Percentiles rank a stretch among this genome's conserved stretches.
Evolutionary conservation across 2,888 invertebrate genomes (phyloP).

Genomic region (Scaeva pyrastri): DNA sequence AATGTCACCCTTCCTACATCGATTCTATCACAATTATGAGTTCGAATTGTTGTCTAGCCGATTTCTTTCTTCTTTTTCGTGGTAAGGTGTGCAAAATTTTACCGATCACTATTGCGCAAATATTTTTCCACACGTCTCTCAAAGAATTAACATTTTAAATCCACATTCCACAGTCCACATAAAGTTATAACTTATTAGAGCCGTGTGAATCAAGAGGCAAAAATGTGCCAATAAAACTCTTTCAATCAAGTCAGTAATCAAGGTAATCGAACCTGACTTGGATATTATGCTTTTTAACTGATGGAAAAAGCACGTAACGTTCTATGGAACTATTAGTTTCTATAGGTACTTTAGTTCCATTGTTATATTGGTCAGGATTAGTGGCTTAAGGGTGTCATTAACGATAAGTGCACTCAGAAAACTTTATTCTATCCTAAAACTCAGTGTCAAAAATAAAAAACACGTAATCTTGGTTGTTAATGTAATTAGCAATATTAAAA

Average conservation of each 20-base stretch:
- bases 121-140: constrained; percentile 39
- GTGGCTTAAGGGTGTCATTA: constrained; percentile 18
- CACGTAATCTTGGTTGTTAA: constrained; percentile 18
- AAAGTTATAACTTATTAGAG: constrained; percentile 17
- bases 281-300: background rate
- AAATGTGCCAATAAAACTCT: constrained; percentile 41
- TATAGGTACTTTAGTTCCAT: background rate
- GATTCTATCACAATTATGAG: constrained; percentile 45
- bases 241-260: constrained; percentile 16
- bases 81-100: constrained; percentile 6
- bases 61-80: background rate
- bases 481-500: constrained; percentile 20
- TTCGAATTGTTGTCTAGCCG: constrained; percentile 5
- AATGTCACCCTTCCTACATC: constrained; percentile 34
- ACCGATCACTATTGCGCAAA: constrained; percentile 59
- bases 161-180: constrained; percentile 73
- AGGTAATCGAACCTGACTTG: constrained; percentile 43
- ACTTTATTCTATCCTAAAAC: constrained; percentile 26
- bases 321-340: constrained; percentile 13
- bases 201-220: constrained; percentile 52
- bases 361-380: constrained; percentile 12
- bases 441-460: constrained; percentile 39
- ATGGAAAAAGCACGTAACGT: constrained; percentile 28
- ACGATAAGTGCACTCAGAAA: constrained; percentile 13
- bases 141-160: constrained; percentile 40